These are phyloP conservation scores for Xiphophorus birchmanni DNA, from an alignment of 2,797 vertebrate species.

Conservation along the genomic window DNA sequence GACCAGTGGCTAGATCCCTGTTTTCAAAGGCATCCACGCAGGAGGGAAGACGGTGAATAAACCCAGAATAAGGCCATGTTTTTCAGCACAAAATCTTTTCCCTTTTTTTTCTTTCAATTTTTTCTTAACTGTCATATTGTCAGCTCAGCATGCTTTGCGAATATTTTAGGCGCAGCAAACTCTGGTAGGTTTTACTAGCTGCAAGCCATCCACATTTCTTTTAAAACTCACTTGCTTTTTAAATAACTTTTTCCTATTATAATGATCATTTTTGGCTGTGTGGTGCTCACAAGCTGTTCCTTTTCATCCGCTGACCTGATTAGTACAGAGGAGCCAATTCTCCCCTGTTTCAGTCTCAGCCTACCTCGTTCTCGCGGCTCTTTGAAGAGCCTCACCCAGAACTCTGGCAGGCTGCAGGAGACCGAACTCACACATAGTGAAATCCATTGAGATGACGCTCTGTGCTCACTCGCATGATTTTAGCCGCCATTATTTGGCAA, in stretches of 20 bases:
- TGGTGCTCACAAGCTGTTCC: constrained; percentile 33
- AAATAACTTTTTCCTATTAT: background rate
- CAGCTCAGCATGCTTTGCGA: constrained; percentile 27
- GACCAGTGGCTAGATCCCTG: constrained; percentile 24
- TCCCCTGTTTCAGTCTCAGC: constrained; percentile 57
- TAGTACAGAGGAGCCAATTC: constrained; percentile 61
- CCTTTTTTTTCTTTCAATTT: background rate
- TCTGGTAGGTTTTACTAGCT: constrained; percentile 35
- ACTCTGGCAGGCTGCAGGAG: constrained; percentile 61
- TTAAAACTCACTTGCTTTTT: constrained; percentile 24
- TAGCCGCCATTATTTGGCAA: background rate
- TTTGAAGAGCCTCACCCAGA: constrained; percentile 70
- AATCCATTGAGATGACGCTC: constrained; percentile 3
- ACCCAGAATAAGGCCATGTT: constrained; percentile 17
- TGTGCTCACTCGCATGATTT: constrained; percentile 2
- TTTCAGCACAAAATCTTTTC: background rate
- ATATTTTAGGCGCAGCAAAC: constrained; percentile 29
- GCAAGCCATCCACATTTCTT: constrained; percentile 25
- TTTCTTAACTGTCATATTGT: constrained; percentile 35
- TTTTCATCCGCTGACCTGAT: constrained; percentile 62
- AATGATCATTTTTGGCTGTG: constrained; percentile 26
- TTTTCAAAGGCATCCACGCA: constrained; percentile 40
- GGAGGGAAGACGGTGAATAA: constrained; percentile 24
- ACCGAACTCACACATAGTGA: constrained; percentile 52
- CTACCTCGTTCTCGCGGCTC: constrained; percentile 54